Evolutionary conservation across 2,797 vertebrate genomes (phyloP).

Genomic region (Danio jaintianensis): DNA sequence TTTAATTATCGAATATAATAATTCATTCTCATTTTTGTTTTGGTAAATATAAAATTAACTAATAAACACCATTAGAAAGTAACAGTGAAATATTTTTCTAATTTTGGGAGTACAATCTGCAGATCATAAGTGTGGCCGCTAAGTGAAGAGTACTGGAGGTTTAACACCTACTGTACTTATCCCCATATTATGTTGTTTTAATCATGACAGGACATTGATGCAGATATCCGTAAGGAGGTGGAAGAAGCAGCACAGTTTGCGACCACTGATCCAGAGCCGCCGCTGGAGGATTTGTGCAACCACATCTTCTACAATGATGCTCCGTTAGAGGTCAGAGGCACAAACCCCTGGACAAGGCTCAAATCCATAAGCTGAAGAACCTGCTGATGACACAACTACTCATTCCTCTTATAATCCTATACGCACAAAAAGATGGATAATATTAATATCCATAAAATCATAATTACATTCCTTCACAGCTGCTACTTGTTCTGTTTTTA

Average conservation of each 20-base stretch:
- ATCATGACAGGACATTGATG: slow-evolving; percentile 88
- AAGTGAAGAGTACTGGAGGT: background rate
- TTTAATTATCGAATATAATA: too few species aligned
- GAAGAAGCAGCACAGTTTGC: slow-evolving; percentile 92
- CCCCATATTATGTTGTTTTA: background rate
- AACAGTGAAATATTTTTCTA: too few species aligned
- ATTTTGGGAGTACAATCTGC: too few species aligned
- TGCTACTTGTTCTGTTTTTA: background rate
- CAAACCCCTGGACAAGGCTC: slow-evolving; percentile 86
- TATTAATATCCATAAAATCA: background rate
- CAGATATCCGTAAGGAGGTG: slow-evolving; percentile 88
- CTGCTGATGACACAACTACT: background rate
- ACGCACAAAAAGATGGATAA: slow-evolving; percentile 6
- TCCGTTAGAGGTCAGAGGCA: slow-evolving; percentile 85
- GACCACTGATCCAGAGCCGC: slow-evolving; percentile 88
- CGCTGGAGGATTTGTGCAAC: slow-evolving; percentile 86
- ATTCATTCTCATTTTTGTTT: too few species aligned
- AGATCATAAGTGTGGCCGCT: background rate
- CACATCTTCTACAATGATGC: slow-evolving; percentile 82
- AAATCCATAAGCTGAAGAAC: slow-evolving; percentile 81
- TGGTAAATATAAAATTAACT: too few species aligned
- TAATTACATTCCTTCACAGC: background rate
- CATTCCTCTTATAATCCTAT: background rate
- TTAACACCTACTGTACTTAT: background rate
- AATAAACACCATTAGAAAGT: too few species aligned